Base-by-base conservation (phyloP, 2,797 vertebrate species). In the Loriculus beryllinus region DNA sequence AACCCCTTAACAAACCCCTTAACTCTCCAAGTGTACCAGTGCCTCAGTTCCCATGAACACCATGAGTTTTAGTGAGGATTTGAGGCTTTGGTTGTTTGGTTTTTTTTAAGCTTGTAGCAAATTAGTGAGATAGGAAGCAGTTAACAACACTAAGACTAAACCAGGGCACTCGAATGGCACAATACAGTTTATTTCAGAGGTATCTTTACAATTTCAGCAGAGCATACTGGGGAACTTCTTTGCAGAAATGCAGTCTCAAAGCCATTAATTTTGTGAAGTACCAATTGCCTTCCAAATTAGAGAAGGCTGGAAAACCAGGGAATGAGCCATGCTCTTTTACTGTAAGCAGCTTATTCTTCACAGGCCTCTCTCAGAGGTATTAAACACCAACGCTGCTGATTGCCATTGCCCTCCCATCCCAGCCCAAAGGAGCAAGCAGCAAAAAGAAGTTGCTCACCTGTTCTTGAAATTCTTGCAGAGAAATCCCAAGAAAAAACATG, bases 401-500 rank as follows among this genome's bases (percentile, higher is more conserved):
- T 79, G 35, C 26, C 42, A 3, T 16, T 56, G 12, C 39, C n/a
- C 31, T 64, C 63, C 25, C 40, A 64, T 47, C 33, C 33, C n/a
- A 86, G 37, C 51, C 43, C 37, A 54, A 86, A 71, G 3, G 40
- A 63, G 15, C 0, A 1, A 70, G 29, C 9, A 86, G 64, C 17
- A 80, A 64, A 71, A 62, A 54, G 28, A 69, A 68, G 28, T 21
- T 62, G 31, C 49, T 86, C 76, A 91, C 84, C 84, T 93, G 68
- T 40, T 88, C 35, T 43, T 60, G 78, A 70, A 92, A 45, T 48
- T 69, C 80, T 45, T 68, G 14, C 51, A 70, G 35, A 70, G 37
- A 88, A 67, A 63, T 4, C 28, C 37, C 60, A 56, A 72, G 49
- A 40, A 93, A 28, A n/a, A 28, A 22, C 1, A 0, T 4, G 7